Evolutionary conservation across 1,140 invertebrate species (phyloP).

Genomic region (Apocrypta bakeri): DNA sequence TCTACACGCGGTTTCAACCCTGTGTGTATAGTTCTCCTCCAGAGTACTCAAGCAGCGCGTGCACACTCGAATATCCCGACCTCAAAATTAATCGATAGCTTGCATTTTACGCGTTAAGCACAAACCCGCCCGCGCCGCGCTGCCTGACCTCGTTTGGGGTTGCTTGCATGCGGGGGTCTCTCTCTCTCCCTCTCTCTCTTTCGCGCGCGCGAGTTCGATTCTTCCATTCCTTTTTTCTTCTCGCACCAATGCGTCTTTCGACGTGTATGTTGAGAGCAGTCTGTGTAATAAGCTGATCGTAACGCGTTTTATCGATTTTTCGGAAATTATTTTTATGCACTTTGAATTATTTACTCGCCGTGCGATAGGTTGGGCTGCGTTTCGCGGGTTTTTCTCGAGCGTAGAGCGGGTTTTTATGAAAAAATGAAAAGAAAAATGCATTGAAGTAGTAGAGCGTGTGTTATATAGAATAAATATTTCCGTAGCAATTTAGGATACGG

Average conservation of each 20-base stretch:
- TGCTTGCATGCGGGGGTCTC: slow-evolving; percentile 7
- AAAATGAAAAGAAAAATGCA: too few relatives aligned
- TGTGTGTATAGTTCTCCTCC: not conserved
- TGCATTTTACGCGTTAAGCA: slow-evolving; percentile 67
- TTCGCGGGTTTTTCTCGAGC: too few relatives aligned
- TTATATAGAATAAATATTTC: too few relatives aligned
- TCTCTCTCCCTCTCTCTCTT: not conserved
- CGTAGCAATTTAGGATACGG: not conserved
- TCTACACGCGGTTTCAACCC: too few relatives aligned
- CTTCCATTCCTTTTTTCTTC: not conserved
- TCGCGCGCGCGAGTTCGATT: not conserved
- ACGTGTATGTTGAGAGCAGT: not conserved
- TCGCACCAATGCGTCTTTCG: not conserved
- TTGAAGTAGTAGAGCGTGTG: too few relatives aligned
- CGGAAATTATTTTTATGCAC: too few relatives aligned
- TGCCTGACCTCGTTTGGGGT: slow-evolving; percentile 52
- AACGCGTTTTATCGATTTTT: not conserved
- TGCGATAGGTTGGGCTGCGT: too few relatives aligned
- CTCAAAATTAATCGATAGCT: slow-evolving; percentile 68
- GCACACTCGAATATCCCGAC: slow-evolving; percentile 57
- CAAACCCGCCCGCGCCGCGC: slow-evolving; percentile 52
- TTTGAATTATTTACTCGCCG: too few relatives aligned
- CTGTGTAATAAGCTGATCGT: not conserved
- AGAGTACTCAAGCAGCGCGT: not conserved
- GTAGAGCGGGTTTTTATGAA: too few relatives aligned